Conservation (phyloP, 2,797 vertebrate species). For the Nannoperca obscura region DNA sequence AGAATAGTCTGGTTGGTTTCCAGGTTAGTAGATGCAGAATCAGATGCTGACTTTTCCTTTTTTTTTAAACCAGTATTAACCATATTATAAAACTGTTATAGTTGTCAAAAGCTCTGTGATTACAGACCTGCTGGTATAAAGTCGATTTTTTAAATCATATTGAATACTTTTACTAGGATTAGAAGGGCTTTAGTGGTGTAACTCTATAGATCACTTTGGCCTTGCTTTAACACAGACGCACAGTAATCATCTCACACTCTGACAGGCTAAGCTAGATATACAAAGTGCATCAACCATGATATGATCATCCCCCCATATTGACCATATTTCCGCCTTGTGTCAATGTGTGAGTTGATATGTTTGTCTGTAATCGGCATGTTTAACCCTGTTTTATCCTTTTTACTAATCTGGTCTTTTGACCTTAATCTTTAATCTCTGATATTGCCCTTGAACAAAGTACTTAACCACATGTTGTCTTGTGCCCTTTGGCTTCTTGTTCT, state of each 20-base stretch:
- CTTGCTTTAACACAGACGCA: neutral
- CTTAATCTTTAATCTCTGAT: conserved; percentile 70
- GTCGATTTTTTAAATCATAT: conserved; percentile 2
- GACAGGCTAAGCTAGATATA: conserved; percentile 25
- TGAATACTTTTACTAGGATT: conserved; percentile 9
- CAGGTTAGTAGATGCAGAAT: neutral
- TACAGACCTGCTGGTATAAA: conserved; percentile 12
- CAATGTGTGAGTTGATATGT: neutral
- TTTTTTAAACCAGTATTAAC: neutral
- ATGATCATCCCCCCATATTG: conserved; percentile 16
- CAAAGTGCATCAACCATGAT: conserved; percentile 1
- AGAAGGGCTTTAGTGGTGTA: conserved; percentile 15
- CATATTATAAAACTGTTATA: neutral
- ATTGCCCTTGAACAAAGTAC: conserved; percentile 9
- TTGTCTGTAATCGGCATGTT: neutral
- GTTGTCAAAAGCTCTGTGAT: neutral
- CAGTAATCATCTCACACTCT: conserved; percentile 9
- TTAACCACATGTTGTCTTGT: neutral
- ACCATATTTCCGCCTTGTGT: neutral
- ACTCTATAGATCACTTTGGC: conserved; percentile 15
- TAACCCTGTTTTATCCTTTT: conserved; percentile 40
- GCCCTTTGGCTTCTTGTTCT: neutral
- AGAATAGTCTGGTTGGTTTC: too few relatives aligned
- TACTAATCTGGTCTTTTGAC: conserved; percentile 67
- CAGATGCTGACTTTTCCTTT: neutral